Conservation (phyloP, 1,140 invertebrate genomes). For the Drosophila ogumai region DNA sequence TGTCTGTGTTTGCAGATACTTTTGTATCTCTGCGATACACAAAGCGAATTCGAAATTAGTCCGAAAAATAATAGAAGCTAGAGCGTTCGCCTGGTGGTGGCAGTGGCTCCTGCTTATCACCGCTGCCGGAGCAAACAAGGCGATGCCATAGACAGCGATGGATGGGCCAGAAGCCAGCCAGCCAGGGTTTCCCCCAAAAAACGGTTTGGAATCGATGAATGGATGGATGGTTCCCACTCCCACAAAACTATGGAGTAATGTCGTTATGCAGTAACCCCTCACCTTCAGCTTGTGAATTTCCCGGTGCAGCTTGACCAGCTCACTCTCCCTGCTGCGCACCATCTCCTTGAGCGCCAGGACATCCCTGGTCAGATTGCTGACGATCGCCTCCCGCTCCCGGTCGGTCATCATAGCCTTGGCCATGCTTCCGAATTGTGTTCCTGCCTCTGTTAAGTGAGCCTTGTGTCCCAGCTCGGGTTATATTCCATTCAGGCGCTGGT, state of each 20-base stretch:
- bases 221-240: background rate
- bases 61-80: slow-evolving; percentile 38
- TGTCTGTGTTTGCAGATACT: slow-evolving; percentile 46
- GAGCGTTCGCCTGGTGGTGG: slow-evolving; percentile 1
- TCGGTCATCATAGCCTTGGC: slow-evolving; percentile 36
- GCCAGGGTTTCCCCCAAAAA: background rate
- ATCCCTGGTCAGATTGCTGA: slow-evolving; percentile 52
- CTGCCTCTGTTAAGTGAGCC: slow-evolving; percentile 4
- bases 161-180: slow-evolving; percentile 14
- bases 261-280: slow-evolving; percentile 10
- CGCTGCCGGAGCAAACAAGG: slow-evolving; percentile 51
- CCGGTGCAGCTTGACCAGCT: slow-evolving; percentile 85
- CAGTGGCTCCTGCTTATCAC: slow-evolving; percentile 56
- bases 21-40: slow-evolving; percentile 59
- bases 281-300: slow-evolving; percentile 88
- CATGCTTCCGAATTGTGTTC: slow-evolving; percentile 24
- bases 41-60: slow-evolving; percentile 71
- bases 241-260: background rate
- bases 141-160: slow-evolving; percentile 55
- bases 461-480: background rate
- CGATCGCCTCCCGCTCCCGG: slow-evolving; percentile 47
- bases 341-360: slow-evolving; percentile 60
- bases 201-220: background rate
- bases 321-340: slow-evolving; percentile 60
- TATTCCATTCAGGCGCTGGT: slow-evolving; percentile 55